These are phyloP conservation scores for Adineta ricciae DNA, from an alignment of 2,888 invertebrate genomes.

Conservation along the genomic window DNA sequence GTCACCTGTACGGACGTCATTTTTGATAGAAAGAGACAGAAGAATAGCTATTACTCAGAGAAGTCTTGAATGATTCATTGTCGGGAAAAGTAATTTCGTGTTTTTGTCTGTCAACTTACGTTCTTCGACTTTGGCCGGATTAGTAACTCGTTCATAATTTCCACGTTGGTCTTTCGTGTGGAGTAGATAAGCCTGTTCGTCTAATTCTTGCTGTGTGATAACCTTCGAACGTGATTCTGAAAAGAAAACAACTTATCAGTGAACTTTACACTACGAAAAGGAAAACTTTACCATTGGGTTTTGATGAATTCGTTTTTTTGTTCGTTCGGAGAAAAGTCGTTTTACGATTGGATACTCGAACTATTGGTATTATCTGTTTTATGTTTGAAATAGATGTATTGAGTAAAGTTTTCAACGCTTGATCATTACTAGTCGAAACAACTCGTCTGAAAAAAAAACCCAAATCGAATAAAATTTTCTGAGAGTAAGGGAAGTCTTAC, in stretches of 20 bases:
- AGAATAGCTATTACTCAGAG: too few species aligned
- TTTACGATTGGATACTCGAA: neutral
- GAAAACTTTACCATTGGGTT: neutral
- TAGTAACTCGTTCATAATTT: neutral
- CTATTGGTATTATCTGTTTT: neutral
- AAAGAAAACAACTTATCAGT: neutral
- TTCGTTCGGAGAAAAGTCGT: neutral
- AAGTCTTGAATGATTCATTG: too few species aligned
- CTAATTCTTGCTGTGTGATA: neutral
- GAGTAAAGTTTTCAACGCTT: neutral
- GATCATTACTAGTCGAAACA: neutral
- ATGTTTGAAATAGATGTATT: neutral
- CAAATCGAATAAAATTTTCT: neutral
- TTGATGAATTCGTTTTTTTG: neutral
- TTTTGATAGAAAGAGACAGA: too few species aligned
- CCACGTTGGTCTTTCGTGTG: neutral
- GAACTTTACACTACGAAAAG: neutral
- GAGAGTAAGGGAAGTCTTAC: neutral
- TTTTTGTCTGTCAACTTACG: too few species aligned
- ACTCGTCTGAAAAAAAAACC: neutral
- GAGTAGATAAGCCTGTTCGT: conserved; percentile 14
- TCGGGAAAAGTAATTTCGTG: too few species aligned
- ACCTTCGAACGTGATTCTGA: neutral
- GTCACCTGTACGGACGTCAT: too few species aligned
- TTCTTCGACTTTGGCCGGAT: neutral